Evolutionary conservation across 2,797 vertebrate genomes (phyloP).

Genomic region (Neopelma chrysocephalum): DNA sequence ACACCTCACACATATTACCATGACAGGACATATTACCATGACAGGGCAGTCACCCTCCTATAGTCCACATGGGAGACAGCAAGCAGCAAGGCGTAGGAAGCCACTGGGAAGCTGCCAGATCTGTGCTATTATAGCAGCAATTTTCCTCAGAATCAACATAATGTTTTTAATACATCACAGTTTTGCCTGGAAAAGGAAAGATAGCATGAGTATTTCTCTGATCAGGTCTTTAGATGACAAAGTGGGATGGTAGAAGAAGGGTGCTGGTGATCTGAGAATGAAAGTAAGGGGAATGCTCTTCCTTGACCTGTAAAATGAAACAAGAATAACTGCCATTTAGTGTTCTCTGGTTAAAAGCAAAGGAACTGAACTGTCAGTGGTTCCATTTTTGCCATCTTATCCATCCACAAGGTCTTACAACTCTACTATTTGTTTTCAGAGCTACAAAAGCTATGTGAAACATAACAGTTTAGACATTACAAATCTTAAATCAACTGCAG

Average conservation of each 20-base stretch:
- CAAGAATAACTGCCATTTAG: background rate
- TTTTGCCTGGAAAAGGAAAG: background rate
- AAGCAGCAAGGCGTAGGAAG: background rate
- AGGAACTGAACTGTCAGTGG: background rate
- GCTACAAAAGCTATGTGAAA: background rate
- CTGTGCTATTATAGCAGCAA: background rate
- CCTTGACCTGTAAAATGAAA: background rate
- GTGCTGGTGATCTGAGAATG: background rate
- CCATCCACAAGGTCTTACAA: background rate
- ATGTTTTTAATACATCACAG: background rate
- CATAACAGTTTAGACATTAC: background rate
- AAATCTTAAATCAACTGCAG: background rate
- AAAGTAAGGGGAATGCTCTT: background rate
- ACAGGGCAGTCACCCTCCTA: background rate
- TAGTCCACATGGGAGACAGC: accelerated
- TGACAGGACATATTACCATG: background rate
- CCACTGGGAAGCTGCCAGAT: background rate
- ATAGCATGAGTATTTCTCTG: background rate
- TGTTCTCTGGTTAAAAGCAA: background rate
- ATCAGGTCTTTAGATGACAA: background rate
- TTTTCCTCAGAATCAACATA: background rate
- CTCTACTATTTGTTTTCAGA: background rate
- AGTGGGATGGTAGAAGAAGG: background rate
- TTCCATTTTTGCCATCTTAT: background rate
- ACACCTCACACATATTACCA: accelerated